Percentiles rank a stretch among this genome's conserved stretches.
Evolutionary conservation across 2,113 vertebrate species (phyloP).

Genomic region (Peucedramus taeniatus): DNA sequence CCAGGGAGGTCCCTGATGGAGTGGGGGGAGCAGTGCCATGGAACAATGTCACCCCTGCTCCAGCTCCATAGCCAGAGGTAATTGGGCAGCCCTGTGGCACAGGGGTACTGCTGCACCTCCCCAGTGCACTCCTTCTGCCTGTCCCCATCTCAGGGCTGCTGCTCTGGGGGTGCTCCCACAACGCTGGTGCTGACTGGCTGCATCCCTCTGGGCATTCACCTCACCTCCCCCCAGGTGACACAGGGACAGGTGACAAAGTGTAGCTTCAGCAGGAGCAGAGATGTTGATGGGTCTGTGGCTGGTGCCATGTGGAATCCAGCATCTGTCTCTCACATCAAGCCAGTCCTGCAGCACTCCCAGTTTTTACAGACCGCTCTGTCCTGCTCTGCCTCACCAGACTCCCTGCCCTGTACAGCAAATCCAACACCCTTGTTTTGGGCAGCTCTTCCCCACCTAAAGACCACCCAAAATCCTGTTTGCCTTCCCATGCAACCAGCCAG

Average conservation of each 20-base stretch:
- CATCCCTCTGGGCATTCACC: accelerated
- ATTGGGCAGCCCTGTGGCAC: neutral
- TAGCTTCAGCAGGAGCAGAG: neutral
- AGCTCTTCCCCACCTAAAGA: neutral
- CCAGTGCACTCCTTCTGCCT: neutral
- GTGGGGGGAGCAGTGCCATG: neutral
- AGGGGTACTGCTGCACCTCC: neutral
- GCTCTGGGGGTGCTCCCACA: neutral
- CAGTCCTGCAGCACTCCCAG: neutral
- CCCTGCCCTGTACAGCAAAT: neutral
- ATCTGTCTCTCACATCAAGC: neutral
- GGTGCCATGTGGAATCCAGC: neutral
- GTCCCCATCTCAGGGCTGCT: neutral
- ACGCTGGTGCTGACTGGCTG: neutral
- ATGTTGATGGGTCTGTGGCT: neutral
- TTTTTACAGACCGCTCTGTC: accelerated
- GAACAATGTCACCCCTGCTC: neutral
- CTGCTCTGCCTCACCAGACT: neutral
- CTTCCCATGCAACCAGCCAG: neutral
- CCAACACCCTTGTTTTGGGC: neutral
- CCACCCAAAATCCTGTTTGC: neutral
- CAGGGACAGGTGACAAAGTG: neutral
- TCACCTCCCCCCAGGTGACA: neutral
- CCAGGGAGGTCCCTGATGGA: neutral
- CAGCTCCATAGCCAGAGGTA: accelerated